Percentiles rank a stretch among this genome's conserved stretches.
Evolutionary conservation across 2,797 vertebrate genomes (phyloP).

Genomic region (Melanotaenia parkinsoni): DNA sequence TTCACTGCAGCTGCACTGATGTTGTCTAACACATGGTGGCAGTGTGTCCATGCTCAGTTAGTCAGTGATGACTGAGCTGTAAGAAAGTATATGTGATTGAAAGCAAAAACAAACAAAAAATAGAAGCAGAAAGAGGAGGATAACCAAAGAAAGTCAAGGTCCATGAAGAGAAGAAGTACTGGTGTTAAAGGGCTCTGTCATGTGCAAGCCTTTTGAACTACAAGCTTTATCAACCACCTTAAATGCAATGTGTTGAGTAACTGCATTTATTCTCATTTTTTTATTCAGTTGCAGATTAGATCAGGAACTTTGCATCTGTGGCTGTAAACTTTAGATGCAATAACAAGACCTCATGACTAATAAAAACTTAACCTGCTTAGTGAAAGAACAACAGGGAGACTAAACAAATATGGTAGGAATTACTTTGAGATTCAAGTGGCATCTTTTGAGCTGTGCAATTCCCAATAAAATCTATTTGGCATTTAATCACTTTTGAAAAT

Average conservation of each 20-base stretch:
- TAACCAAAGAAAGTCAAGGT: constrained; percentile 66
- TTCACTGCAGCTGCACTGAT: constrained; percentile 50
- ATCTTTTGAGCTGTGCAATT: background rate
- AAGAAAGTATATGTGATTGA: background rate
- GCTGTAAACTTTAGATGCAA: background rate
- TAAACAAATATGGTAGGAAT: background rate
- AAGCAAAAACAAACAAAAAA: background rate
- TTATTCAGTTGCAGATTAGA: constrained; percentile 18
- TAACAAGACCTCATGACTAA: constrained; percentile 10
- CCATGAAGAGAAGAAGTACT: constrained; percentile 1
- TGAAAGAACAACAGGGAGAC: background rate
- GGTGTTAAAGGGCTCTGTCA: constrained; percentile 4
- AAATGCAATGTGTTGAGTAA: background rate
- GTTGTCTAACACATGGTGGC: constrained; percentile 71
- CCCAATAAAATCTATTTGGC: background rate
- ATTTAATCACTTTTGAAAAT: background rate
- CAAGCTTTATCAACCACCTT: background rate
- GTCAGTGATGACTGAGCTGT: constrained; percentile 20
- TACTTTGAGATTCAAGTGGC: background rate
- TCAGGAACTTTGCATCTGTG: constrained; percentile 4
- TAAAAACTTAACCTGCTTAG: background rate
- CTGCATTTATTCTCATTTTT: constrained; percentile 21
- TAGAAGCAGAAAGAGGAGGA: constrained; percentile 56
- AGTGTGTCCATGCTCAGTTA: constrained; percentile 55
- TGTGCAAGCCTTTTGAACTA: constrained; percentile 4